Base-by-base conservation (phyloP, 2,888 invertebrate genomes). In the Pandemis corylana region DNA sequence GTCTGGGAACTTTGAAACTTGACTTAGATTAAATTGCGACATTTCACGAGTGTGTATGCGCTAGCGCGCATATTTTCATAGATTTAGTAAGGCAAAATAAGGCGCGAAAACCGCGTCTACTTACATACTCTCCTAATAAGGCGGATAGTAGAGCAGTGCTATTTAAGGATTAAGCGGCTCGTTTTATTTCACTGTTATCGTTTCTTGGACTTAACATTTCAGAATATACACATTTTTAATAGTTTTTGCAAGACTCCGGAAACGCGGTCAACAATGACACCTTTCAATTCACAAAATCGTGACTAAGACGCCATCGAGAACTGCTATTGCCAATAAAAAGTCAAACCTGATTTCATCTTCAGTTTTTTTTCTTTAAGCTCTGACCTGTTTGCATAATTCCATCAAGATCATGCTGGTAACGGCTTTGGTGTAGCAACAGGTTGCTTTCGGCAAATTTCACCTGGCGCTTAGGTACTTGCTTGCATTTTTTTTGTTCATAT, bases 1-100 rank as follows among this genome's bases (percentile, higher is more conserved):
- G 75, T 75, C 71, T 75, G 56, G 75, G 62, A 71, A 75, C 75
- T 75, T 49, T 71, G 67, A 70, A 69, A 71, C 75, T 71, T 71
- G 75, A 71, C 71, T 75, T 41, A 62, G 70, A 66, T 74, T 42
- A 61, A 63, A 75, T 71, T 75, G 71, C 71, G 75, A 71, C 71
- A 75, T 75, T 66, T 67, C 41, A 56, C 62, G 62, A 66, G 41
- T 9, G 64, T 44, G 51, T 15, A 64, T 49, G 74, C 51, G 53
- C 20, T 5, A 12, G 53, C 46, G 44, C 49, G 53, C 66, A 67
- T 75, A 75, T 71, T 75, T 75, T 71, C 62, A 67, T 28, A 65
- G 51, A 36, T 66, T 74, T 62, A 65, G 69, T 73, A 41, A 66
- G 28, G 67, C 71, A 51, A 67, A 75, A 75, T 75, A 75, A 75